These are phyloP conservation scores for Xerus inauris DNA, from an alignment of 2,113 vertebrate species.

Conservation along the genomic window DNA sequence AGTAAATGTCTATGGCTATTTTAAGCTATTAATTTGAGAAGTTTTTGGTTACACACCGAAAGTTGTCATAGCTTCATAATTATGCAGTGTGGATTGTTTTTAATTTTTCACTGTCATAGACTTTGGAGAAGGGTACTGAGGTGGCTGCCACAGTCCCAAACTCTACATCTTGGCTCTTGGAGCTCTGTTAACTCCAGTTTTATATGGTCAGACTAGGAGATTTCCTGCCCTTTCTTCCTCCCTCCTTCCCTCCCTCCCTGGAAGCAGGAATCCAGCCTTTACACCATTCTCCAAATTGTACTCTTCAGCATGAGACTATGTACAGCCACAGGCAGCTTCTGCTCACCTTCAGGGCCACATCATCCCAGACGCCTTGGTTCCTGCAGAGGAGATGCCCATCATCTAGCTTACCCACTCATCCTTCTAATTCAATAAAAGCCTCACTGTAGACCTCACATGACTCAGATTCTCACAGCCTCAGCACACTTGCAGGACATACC, in stretches of 20 bases:
- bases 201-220: background rate
- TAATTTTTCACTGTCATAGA: constrained; percentile 76
- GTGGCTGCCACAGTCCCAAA: constrained; percentile 49
- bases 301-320: background rate
- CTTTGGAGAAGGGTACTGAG: constrained; percentile 76
- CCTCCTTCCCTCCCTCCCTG: background rate
- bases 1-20: background rate
- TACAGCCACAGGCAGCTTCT: background rate
- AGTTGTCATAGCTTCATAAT: background rate
- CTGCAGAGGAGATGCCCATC: background rate
- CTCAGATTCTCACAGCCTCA: background rate
- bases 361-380: background rate
- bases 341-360: background rate
- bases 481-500: background rate
- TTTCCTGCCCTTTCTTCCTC: background rate
- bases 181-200: background rate
- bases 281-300: background rate
- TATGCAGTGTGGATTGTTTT: constrained; percentile 63
- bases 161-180: background rate
- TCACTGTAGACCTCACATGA: background rate
- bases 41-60: background rate
- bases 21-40: background rate
- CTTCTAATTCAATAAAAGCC: background rate
- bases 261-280: background rate
- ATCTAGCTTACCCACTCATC: background rate